A percentile compares a stretch with the other conserved stretches of the same genome.
These are phyloP conservation scores for Otolemur crassicaudatus DNA, from an alignment of 2,797 vertebrate species.

Conservation along the genomic window DNA sequence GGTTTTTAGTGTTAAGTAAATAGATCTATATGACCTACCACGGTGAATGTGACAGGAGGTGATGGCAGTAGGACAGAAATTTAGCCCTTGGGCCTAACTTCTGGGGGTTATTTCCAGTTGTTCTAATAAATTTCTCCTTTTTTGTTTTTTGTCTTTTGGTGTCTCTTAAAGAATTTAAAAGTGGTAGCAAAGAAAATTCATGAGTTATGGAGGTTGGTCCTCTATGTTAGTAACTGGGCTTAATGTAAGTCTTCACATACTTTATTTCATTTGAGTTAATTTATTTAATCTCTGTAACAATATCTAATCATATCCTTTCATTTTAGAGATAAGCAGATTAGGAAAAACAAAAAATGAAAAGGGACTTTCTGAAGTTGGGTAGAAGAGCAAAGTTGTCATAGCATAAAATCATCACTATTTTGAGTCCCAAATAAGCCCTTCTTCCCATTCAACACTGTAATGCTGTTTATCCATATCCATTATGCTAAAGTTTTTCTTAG, in stretches of 20 bases:
- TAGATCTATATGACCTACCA: background rate
- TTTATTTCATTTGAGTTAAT: conserved; percentile 44
- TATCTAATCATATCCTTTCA: background rate
- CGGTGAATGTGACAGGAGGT: background rate
- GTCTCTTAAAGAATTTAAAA: conserved; percentile 47
- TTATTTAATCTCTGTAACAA: conserved; percentile 40
- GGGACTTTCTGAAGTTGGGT: conserved; percentile 2
- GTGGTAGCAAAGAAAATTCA: background rate
- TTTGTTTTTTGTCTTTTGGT: background rate
- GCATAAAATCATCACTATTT: conserved; percentile 31
- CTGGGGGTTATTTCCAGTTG: conserved; percentile 30
- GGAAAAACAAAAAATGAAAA: conserved; percentile 41
- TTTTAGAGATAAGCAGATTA: conserved; percentile 59
- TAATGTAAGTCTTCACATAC: background rate
- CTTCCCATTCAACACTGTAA: background rate
- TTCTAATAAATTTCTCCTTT: background rate
- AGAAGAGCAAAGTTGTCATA: conserved; percentile 19
- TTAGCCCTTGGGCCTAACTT: background rate
- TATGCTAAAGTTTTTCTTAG: conserved; percentile 26
- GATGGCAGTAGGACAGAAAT: background rate
- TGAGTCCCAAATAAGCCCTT: background rate
- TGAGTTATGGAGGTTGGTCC: background rate
- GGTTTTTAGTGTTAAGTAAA: background rate
- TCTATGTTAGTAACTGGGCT: conserved; percentile 6
- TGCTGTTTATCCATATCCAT: conserved; percentile 32